These are phyloP conservation scores for Phengaris alcon DNA, from an alignment of 2,888 invertebrate species.

Conservation along the genomic window DNA sequence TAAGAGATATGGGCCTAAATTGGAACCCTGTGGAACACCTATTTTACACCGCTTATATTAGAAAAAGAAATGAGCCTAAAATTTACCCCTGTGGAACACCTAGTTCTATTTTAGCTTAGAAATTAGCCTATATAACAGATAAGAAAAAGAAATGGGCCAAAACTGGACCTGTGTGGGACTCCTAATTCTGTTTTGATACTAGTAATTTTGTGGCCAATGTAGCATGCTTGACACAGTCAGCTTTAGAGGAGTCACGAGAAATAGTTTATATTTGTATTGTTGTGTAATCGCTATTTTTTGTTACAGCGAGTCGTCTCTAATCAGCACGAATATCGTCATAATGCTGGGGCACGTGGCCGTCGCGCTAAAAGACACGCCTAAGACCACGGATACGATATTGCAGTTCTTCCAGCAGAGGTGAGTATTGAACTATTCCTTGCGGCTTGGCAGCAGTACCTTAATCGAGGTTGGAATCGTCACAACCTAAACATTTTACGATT, in stretches of 20 bases:
- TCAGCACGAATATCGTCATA: slow-evolving; percentile 97
- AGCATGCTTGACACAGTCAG: not conserved
- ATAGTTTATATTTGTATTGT: no score
- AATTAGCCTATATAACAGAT: slow-evolving; percentile 85
- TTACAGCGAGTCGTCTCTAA: slow-evolving; percentile 91
- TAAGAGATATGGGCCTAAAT: not conserved
- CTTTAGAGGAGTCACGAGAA: not conserved
- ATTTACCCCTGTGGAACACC: not conserved
- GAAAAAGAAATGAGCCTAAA: slow-evolving; percentile 8
- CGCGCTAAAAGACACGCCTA: slow-evolving; percentile 93
- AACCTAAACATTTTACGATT: no score
- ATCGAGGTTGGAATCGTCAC: no score
- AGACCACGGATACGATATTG: slow-evolving; percentile 95
- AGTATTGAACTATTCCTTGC: not conserved
- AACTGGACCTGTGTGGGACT: not conserved
- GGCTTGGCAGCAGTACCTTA: no score
- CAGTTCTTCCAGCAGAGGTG: slow-evolving; percentile 96
- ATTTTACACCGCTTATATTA: slow-evolving; percentile 77
- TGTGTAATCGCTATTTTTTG: slow-evolving; percentile 14
- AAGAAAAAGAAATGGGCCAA: slow-evolving; percentile 32
- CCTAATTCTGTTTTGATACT: not conserved
- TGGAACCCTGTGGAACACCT: not conserved
- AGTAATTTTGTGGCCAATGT: not conserved
- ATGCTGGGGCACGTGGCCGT: slow-evolving; percentile 98
- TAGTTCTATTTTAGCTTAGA: slow-evolving; percentile 58